Evolutionary conservation across 1,140 invertebrate species (phyloP).

Genomic region (Copidosoma floridanum): DNA sequence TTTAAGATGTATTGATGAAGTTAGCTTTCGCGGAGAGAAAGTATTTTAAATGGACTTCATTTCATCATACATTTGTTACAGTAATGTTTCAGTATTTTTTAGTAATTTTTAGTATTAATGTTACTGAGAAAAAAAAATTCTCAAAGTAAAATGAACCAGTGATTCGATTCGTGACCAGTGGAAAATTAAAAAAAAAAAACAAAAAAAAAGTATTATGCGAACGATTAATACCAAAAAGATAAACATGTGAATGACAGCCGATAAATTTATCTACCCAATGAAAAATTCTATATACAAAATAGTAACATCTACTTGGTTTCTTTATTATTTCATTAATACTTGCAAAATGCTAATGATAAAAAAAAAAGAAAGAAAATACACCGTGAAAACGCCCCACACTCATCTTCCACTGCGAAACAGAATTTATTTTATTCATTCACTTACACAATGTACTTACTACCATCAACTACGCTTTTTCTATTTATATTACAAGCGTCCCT

Average conservation of each 20-base stretch:
- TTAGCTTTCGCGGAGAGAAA: constrained; percentile 49
- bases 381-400: constrained; percentile 24
- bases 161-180: constrained; percentile 33
- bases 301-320: background rate
- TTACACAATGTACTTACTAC: background rate
- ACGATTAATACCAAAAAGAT: constrained; percentile 37
- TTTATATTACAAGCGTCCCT: too few species aligned
- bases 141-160: constrained; percentile 8
- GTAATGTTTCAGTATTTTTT: too few species aligned
- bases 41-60: too few species aligned
- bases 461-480: background rate
- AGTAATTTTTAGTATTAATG: too few species aligned
- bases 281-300: constrained; percentile 37
- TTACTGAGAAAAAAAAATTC: too few species aligned
- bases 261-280: constrained; percentile 39
- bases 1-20: constrained; percentile 26
- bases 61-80: too few species aligned
- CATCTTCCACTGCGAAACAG: constrained; percentile 11
- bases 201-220: constrained; percentile 32
- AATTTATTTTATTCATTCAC: background rate
- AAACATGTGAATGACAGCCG: constrained; percentile 30
- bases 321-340: constrained; percentile 7
- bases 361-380: constrained; percentile 10
- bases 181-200: constrained; percentile 23
- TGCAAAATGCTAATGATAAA: constrained; percentile 4